Evolutionary conservation across 1,140 invertebrate genomes (phyloP).

Genomic region (Zaprionus kolodkinae): DNA sequence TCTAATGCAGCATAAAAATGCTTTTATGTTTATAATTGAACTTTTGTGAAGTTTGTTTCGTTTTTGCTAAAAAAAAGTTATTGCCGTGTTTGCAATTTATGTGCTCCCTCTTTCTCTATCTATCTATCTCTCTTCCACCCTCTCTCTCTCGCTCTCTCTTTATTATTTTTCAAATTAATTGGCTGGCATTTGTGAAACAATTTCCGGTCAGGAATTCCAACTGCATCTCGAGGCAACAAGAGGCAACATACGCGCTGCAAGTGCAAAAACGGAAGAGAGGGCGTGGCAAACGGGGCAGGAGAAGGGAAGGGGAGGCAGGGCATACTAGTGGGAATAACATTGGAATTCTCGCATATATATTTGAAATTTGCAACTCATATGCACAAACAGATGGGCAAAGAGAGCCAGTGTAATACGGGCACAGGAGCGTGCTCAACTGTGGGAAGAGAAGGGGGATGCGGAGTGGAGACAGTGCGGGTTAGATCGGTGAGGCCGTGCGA

Average conservation of each 20-base stretch:
- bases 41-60: conserved; percentile 8
- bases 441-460: not conserved
- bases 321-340: conserved; percentile 25
- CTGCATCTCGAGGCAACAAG: conserved; percentile 47
- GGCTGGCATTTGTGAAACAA: conserved; percentile 76
- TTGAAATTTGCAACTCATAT: conserved; percentile 64
- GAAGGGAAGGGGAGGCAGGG: too few relatives aligned
- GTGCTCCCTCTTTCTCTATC: conserved; percentile 10
- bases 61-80: conserved; percentile 22
- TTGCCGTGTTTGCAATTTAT: conserved; percentile 45
- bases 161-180: conserved; percentile 78
- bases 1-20: conserved; percentile 9
- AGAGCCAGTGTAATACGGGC: conserved; percentile 34
- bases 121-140: not conserved
- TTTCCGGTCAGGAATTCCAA: conserved; percentile 78
- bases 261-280: not conserved
- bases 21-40: conserved; percentile 17
- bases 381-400: conserved; percentile 64
- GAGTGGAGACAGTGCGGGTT: not conserved
- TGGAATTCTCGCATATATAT: conserved; percentile 50
- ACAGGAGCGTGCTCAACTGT: not conserved
- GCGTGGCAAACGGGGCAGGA: not conserved
- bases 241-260: conserved; percentile 4
- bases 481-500: not conserved
- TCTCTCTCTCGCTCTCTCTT: conserved; percentile 11